These are phyloP conservation scores for Pipistrellus pygmaeus DNA, from an alignment of 2,797 vertebrate species.

Conservation along the genomic window DNA sequence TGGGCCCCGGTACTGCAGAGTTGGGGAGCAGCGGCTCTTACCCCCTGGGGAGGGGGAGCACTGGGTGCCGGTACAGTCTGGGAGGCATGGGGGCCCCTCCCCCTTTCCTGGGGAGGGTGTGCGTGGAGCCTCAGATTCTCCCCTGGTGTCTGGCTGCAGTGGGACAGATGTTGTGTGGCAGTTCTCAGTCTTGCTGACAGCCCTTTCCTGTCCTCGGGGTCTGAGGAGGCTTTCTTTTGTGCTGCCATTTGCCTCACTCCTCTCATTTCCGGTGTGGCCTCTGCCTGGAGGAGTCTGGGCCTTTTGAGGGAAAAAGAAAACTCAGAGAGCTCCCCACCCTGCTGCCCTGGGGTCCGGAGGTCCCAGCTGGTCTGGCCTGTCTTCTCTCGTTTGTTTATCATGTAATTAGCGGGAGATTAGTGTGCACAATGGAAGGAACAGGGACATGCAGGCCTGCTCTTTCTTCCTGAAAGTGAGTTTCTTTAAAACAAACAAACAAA, in stretches of 20 bases:
- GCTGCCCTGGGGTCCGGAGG: neutral
- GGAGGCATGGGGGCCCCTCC: neutral
- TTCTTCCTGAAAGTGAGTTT: neutral
- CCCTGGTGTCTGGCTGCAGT: neutral
- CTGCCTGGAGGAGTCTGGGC: neutral
- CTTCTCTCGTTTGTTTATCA: neutral
- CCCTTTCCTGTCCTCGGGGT: neutral
- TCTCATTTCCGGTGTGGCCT: neutral
- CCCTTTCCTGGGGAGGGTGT: neutral
- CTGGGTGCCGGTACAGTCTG: neutral
- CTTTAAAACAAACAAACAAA: neutral
- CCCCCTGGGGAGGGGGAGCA: too few relatives aligned
- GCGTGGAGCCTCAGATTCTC: neutral
- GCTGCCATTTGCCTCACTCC: neutral
- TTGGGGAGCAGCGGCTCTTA: neutral
- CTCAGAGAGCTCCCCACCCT: neutral
- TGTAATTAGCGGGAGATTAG: neutral
- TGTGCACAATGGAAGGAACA: neutral
- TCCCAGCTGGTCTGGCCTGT: rapidly evolving
- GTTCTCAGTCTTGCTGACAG: neutral
- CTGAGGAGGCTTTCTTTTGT: neutral
- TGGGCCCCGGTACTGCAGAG: neutral
- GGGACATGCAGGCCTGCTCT: neutral
- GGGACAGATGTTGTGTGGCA: neutral
- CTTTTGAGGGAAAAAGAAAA: neutral